Base-by-base conservation (phyloP, 2,888 invertebrate species). In the Zele albiditarsus region DNA sequence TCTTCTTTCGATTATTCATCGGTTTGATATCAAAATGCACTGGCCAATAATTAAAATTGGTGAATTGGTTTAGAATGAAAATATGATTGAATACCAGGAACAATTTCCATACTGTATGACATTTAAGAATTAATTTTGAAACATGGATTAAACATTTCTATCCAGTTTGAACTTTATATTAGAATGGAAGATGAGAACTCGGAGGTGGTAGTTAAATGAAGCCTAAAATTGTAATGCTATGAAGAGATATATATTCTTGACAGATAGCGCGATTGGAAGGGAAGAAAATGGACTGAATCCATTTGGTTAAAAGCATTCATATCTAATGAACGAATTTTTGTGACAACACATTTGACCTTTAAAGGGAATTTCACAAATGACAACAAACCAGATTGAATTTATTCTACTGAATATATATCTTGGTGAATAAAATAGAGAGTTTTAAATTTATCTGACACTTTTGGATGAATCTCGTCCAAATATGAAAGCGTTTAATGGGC, bases 201-300 rank as follows among this genome's bases (percentile, higher is more conserved):
- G 38, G 12, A 38, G 12, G 38, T 38, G 8, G 38, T 12, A 12
- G 38, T 12, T 38, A 12, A 4, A 31, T 6, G 2, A 31, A 31
- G 31, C 2, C 31, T 31, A 31, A 31, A 31, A 31, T 31, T 1
- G 31, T 31, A 31, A 31, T 31, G 31, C 12, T 12, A 42, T 42
- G 42, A 16, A n/a, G n/a, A 16, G 16, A 46, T 46, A n/a, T n/a
- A n/a, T 46, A n/a, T 10, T n/a, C n/a, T 46, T n/a, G n/a, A 46
- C 3, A n/a, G 46, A n/a, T 46, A 63, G 25, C 53, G 31, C 65
- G 65, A 70, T 66, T 74, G 65, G 38, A 38, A 38, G 42, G 38
- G 20, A 12, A 27, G 28, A 53, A 58, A 58, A 23, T 58, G 25
- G 25, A 58, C 57, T 27, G 25, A 58, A 58, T 58, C 57, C 10